Evolutionary conservation across 2,113 vertebrate species (phyloP).

Genomic region (Leucoraja erinaceus): DNA sequence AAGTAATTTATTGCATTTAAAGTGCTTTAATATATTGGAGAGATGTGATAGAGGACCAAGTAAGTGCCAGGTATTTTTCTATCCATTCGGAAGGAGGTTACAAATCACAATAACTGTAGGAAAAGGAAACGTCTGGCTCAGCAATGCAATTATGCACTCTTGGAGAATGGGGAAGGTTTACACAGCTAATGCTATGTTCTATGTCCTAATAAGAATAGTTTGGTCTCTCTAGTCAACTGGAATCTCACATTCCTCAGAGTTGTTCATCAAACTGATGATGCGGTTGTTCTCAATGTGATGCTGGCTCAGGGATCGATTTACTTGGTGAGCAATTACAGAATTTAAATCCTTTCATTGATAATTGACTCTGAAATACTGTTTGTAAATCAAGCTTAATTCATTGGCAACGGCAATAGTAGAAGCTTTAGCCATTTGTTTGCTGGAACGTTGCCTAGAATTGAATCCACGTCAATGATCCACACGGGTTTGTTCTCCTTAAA

Average conservation of each 20-base stretch:
- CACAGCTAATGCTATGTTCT: neutral
- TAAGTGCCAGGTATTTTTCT: neutral
- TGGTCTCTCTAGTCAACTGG: neutral
- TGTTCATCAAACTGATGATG: neutral
- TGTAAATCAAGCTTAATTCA: neutral
- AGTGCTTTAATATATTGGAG: neutral
- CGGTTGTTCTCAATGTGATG: neutral
- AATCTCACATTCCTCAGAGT: neutral
- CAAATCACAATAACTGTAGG: slow-evolving; percentile 1
- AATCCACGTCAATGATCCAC: neutral
- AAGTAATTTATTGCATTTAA: slow-evolving; percentile 5
- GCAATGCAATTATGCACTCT: neutral
- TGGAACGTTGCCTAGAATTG: neutral
- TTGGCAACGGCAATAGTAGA: neutral
- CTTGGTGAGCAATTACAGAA: neutral
- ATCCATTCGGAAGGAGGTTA: neutral
- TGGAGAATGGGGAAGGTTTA: neutral
- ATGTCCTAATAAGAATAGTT: neutral
- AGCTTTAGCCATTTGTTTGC: neutral
- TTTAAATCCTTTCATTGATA: slow-evolving; percentile 15
- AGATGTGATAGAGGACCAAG: neutral
- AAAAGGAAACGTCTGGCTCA: neutral
- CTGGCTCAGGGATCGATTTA: neutral
- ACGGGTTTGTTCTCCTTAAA: neutral
- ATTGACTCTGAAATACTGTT: neutral